Percentiles rank a stretch among this genome's conserved stretches.
Conservation (phyloP, 2,888 invertebrate species). For the Drosophila nr. fundita region DNA sequence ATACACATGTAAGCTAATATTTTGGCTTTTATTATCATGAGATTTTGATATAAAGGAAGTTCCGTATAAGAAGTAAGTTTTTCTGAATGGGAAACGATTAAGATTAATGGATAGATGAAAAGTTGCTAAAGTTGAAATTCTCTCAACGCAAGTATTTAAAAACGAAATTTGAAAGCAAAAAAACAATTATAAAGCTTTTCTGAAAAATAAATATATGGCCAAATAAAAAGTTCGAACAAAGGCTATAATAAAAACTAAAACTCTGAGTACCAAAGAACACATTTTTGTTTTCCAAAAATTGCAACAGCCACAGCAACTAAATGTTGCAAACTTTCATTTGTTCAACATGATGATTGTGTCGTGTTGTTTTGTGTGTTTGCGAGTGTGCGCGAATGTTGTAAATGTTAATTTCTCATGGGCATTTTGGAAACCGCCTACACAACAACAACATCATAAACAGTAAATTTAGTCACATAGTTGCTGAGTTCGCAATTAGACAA, state of each 20-base stretch:
- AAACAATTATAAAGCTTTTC: background rate
- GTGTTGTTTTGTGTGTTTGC: slow-evolving; percentile 2
- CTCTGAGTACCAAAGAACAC: background rate
- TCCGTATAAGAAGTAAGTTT: background rate
- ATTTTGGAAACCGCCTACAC: slow-evolving; percentile 30
- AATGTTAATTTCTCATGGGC: slow-evolving; percentile 40
- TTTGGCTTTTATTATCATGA: background rate
- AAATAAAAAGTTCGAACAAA: background rate
- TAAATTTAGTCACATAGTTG: slow-evolving; percentile 20
- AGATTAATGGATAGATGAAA: background rate
- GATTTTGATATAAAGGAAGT: background rate
- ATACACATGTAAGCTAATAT: background rate
- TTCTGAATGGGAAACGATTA: background rate
- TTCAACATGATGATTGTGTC: slow-evolving; percentile 30
- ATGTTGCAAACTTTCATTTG: slow-evolving; percentile 17
- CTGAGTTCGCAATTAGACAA: slow-evolving; percentile 57
- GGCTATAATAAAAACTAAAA: too few species aligned
- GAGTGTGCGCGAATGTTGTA: slow-evolving; percentile 11
- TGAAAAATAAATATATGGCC: background rate
- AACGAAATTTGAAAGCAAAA: background rate
- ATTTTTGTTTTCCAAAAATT: slow-evolving; percentile 4
- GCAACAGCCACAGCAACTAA: slow-evolving; percentile 1
- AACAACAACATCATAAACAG: slow-evolving; percentile 17
- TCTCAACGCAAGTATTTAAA: background rate
- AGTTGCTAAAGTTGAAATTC: background rate